Conservation (phyloP, 2,797 vertebrate genomes). For the Sylvilagus floridanus region DNA sequence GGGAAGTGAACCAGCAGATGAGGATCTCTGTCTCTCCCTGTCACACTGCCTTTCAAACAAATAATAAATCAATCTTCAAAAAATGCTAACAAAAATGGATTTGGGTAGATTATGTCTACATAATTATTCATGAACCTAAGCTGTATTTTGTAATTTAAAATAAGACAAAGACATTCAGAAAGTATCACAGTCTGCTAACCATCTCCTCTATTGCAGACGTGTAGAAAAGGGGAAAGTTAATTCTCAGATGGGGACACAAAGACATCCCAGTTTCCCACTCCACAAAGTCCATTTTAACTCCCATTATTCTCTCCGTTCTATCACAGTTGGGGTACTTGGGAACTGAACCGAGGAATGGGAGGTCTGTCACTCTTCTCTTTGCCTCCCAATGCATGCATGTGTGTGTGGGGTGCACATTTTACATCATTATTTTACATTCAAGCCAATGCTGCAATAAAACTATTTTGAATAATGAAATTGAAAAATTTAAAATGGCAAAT, state of each 20-base stretch:
- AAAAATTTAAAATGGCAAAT: background rate
- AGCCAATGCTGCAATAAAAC: background rate
- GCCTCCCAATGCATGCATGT: too few relatives aligned
- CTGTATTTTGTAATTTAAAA: conserved; percentile 45
- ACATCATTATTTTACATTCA: background rate
- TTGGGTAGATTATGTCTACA: too few relatives aligned
- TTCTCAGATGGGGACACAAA: background rate
- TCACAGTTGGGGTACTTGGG: background rate
- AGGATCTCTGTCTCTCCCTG: too few relatives aligned
- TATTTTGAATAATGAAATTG: background rate
- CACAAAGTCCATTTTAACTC: conserved; percentile 1
- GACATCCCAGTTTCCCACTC: background rate
- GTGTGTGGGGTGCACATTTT: too few relatives aligned
- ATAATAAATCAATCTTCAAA: too few relatives aligned
- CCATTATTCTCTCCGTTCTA: background rate
- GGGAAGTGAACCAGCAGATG: too few relatives aligned
- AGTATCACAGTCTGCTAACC: background rate
- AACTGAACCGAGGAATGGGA: too few relatives aligned
- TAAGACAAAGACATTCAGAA: background rate
- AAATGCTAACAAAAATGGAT: too few relatives aligned
- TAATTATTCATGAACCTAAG: conserved; percentile 9
- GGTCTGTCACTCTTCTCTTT: too few relatives aligned
- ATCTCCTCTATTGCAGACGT: background rate
- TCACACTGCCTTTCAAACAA: too few relatives aligned
- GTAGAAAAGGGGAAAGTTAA: background rate